Percentiles rank a stretch among this genome's conserved stretches.
Conservation (phyloP, 1,140 invertebrate species). For the Zaprionus inermis region DNA sequence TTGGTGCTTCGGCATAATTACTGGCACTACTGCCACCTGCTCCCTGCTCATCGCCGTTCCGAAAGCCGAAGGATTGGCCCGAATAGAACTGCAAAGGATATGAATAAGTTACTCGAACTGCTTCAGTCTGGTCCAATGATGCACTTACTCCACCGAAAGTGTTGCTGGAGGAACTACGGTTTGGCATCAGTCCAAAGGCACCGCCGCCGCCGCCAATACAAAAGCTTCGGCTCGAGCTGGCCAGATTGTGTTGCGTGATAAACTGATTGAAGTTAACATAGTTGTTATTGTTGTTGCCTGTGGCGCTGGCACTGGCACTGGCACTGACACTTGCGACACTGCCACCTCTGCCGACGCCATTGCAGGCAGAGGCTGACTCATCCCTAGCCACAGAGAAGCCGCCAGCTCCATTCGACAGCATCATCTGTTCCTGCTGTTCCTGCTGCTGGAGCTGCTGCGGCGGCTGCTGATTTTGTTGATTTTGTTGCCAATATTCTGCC, state of each 20-base stretch:
- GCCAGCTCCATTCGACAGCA: slow-evolving; percentile 49
- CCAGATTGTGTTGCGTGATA: slow-evolving; percentile 79
- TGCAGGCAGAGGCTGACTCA: slow-evolving; percentile 32
- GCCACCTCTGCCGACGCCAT: slow-evolving; percentile 21
- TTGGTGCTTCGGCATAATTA: slow-evolving; percentile 24
- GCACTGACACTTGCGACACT: slow-evolving; percentile 12
- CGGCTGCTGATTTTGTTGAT: slow-evolving; percentile 32
- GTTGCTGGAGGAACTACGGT: slow-evolving; percentile 7
- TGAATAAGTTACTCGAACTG: neutral
- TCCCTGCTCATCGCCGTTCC: slow-evolving; percentile 55
- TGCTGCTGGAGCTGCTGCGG: slow-evolving; percentile 21
- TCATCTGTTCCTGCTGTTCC: slow-evolving; percentile 16
- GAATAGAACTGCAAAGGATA: slow-evolving; percentile 37
- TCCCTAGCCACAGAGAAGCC: slow-evolving; percentile 23
- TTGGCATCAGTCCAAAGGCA: slow-evolving; percentile 54
- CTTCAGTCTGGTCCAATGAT: neutral
- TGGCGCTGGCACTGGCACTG: slow-evolving; percentile 15
- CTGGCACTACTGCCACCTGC: neutral
- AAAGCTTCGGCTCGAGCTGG: slow-evolving; percentile 26
- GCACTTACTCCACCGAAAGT: slow-evolving; percentile 54
- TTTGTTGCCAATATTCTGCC: slow-evolving; percentile 70
- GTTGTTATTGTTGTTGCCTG: slow-evolving; percentile 65
- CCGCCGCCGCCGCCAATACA: slow-evolving; percentile 28
- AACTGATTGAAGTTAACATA: slow-evolving; percentile 83
- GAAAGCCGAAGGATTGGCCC: slow-evolving; percentile 38